These are phyloP conservation scores for Lycocorax pyrrhopterus DNA, from an alignment of 2,113 vertebrate genomes.

Conservation along the genomic window DNA sequence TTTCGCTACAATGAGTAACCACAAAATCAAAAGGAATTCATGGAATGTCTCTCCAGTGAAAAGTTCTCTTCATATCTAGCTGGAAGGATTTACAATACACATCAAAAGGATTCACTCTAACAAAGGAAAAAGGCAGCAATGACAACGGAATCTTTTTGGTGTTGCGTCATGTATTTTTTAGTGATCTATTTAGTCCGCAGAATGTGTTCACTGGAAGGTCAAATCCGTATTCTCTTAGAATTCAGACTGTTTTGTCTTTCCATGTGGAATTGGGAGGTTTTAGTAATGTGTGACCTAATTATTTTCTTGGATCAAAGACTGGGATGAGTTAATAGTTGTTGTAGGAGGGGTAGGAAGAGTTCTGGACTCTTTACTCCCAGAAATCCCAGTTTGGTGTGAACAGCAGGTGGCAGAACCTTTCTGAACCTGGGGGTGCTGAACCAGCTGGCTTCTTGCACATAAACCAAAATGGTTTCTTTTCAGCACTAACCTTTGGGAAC, in stretches of 20 bases:
- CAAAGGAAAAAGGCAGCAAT: background rate
- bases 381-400: background rate
- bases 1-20: constrained; percentile 25
- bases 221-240: background rate
- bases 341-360: background rate
- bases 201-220: background rate
- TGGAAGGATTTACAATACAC: constrained; percentile 35
- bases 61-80: background rate
- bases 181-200: background rate
- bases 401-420: constrained; percentile 10
- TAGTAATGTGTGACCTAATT: background rate
- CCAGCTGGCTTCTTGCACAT: background rate
- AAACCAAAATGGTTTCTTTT: background rate
- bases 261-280: background rate
- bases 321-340: background rate
- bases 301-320: background rate
- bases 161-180: background rate
- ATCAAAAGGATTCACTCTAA: constrained; percentile 9
- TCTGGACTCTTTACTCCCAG: background rate
- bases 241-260: background rate
- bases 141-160: background rate
- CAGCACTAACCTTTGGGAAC: background rate
- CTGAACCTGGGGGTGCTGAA: background rate
- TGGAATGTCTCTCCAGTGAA: constrained; percentile 48
- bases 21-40: constrained; percentile 38